Evolutionary conservation across 2,888 invertebrate genomes (phyloP).

Genomic region (Tetragonula carbonaria): DNA sequence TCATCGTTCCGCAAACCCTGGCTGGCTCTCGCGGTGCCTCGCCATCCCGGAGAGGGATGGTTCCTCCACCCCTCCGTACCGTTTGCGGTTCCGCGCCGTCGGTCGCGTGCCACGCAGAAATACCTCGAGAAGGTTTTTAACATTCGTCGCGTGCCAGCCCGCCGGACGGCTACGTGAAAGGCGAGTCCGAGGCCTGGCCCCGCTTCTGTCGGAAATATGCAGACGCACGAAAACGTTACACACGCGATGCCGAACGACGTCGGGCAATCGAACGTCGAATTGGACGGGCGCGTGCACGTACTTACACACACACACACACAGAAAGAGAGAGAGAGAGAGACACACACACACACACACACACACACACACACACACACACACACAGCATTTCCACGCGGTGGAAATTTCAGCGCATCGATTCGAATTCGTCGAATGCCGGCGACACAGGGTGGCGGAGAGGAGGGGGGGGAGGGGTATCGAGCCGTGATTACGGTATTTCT

Average conservation of each 20-base stretch:
- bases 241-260: slow-evolving; percentile 50
- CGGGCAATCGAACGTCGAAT: slow-evolving; percentile 3
- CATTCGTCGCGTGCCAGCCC: slow-evolving; percentile 64
- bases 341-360: neutral
- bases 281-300: too few relatives aligned
- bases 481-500: slow-evolving; percentile 53
- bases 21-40: too few relatives aligned
- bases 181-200: slow-evolving; percentile 24
- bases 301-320: too few relatives aligned
- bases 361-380: neutral
- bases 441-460: neutral
- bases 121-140: slow-evolving; percentile 59
- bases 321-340: too few relatives aligned
- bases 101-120: slow-evolving; percentile 52
- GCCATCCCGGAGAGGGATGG: neutral
- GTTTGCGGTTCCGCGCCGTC: slow-evolving; percentile 1
- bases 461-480: slow-evolving; percentile 22
- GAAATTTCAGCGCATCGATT: slow-evolving; percentile 51
- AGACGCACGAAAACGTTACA: slow-evolving; percentile 46
- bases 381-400: neutral
- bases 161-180: slow-evolving; percentile 33
- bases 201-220: slow-evolving; percentile 53
- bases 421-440: slow-evolving; percentile 39
- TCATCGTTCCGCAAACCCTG: neutral
- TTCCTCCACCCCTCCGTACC: neutral